Evolutionary conservation across 2,888 invertebrate genomes (phyloP), one percentile per base, ranked within the genome.

Genomic region (Branchellion lobata): DNA sequence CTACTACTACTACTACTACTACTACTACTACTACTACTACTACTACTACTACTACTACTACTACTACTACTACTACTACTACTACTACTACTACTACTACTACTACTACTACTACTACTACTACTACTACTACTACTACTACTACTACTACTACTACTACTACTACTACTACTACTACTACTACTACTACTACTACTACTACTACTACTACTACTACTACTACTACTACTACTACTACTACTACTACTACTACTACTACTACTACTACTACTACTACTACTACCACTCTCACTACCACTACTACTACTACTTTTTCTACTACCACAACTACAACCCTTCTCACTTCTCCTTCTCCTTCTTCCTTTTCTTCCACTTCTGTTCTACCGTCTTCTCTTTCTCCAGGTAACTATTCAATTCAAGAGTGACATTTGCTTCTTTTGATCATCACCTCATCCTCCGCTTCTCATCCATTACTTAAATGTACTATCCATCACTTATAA

Each of bases 221-320:
- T 47, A 47, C 47, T 47, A 47, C 47, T 47, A 47, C 47, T 47
- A 47, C 47, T 47, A 47, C 47, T 47, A 47, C 47, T 47, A 47
- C 47, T 47, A 47, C 47, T 47, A 47, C 47, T 47, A 47, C 47
- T 47, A 47, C 47, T 47, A 47, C 47, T 47, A 47, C 47, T 47
- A 47, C 47, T 47, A 47, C 47, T 47, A 47, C 47, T 47, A 47
- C 47, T 47, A 47, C 47, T n/a, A 47, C 47, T 47, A 47, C 47
- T 47, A 47, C 47, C 47, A 47, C 47, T 47, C 8, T 18, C 27
- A 78, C 78, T 78, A 78, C 78, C 27, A 78, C 78, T 78, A 68
- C 29, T 29, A 68, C 27, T 27, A 68, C 68, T 68, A 29, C 24
- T 14, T 77, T 34, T 78, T 77, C 78, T 78, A 77, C 78, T 78